These are phyloP conservation scores for Drosophila azteca DNA, from an alignment of 1,140 invertebrate genomes.

Conservation along the genomic window DNA sequence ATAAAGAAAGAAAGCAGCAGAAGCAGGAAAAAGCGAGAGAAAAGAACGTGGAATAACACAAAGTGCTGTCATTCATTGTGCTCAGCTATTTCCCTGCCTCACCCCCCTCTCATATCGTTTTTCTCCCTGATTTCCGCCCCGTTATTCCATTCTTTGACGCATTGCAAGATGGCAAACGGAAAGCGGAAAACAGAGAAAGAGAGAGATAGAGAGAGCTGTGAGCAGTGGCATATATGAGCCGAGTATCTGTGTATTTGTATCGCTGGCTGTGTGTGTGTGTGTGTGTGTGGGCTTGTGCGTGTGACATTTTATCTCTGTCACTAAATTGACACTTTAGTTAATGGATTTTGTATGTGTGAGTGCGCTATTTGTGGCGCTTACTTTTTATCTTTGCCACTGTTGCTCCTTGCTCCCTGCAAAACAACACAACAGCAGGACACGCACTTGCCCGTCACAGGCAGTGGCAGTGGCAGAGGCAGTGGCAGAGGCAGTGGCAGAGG, in stretches of 20 bases:
- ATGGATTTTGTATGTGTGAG: slow-evolving; percentile 81
- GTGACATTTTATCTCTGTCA: slow-evolving; percentile 83
- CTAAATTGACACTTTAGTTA: slow-evolving; percentile 83
- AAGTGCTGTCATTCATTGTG: slow-evolving; percentile 78
- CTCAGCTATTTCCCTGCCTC: slow-evolving; percentile 57
- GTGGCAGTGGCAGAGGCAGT: slow-evolving; percentile 9
- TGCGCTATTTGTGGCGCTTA: slow-evolving; percentile 63
- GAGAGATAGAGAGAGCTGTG: too few species aligned
- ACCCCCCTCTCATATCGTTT: slow-evolving; percentile 2
- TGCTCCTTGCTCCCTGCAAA: slow-evolving; percentile 49
- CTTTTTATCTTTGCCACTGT: slow-evolving; percentile 63
- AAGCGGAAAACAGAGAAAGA: background rate
- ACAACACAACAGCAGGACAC: slow-evolving; percentile 42
- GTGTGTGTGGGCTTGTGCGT: slow-evolving; percentile 48
- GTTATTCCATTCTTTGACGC: slow-evolving; percentile 29
- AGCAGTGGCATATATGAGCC: too few species aligned
- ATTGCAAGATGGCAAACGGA: slow-evolving; percentile 24
- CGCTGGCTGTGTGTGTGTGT: slow-evolving; percentile 25
- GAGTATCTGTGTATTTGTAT: slow-evolving; percentile 38
- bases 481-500: slow-evolving; percentile 20
- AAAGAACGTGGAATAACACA: slow-evolving; percentile 63
- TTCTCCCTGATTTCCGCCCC: background rate
- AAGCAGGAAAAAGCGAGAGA: slow-evolving; percentile 14
- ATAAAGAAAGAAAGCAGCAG: slow-evolving; percentile 60
- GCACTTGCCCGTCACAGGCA: slow-evolving; percentile 61